phyloP scores from a whole-genome alignment of 2,113 vertebrate species.

The Probosciger aterrimus region DNA sequence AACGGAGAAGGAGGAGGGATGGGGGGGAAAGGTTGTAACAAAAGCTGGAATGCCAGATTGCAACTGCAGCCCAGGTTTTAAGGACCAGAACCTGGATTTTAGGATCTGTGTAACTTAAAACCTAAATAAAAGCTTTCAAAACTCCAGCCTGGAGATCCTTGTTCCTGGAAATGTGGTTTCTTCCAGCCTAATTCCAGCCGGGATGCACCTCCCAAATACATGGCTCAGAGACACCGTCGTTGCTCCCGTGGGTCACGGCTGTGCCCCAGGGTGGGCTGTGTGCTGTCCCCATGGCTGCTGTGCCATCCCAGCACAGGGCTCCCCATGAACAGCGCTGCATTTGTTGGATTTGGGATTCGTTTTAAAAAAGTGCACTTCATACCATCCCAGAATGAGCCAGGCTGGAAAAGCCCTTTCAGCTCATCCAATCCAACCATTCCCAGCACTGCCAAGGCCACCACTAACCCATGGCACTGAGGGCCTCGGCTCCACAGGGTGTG shows the following conservation, averaged over 20 bases:
- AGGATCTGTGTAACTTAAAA: slow-evolving; percentile 32
- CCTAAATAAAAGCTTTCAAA: neutral
- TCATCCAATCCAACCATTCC: neutral
- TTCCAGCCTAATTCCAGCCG: slow-evolving; percentile 44
- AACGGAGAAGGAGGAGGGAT: slow-evolving; percentile 48
- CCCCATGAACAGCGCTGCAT: neutral
- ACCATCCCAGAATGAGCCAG: neutral
- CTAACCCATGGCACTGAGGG: neutral
- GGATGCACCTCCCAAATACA: neutral
- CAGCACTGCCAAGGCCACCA: neutral
- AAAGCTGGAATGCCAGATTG: slow-evolving; percentile 70
- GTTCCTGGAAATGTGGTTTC: slow-evolving; percentile 8
- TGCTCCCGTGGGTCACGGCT: neutral
- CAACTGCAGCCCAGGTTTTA: slow-evolving; percentile 48
- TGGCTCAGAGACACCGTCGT: neutral
- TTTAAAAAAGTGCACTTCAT: neutral
- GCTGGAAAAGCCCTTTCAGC: neutral
- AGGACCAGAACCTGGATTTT: slow-evolving; percentile 56
- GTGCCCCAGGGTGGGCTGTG: neutral
- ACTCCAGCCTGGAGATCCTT: neutral
- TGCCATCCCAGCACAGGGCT: neutral
- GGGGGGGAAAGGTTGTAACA: slow-evolving; percentile 54
- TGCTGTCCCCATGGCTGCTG: neutral
- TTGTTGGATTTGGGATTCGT: neutral
- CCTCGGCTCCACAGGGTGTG: no score